phyloP scores from a whole-genome alignment of 1,140 invertebrate genomes.

The Temnothorax nylanderi region DNA sequence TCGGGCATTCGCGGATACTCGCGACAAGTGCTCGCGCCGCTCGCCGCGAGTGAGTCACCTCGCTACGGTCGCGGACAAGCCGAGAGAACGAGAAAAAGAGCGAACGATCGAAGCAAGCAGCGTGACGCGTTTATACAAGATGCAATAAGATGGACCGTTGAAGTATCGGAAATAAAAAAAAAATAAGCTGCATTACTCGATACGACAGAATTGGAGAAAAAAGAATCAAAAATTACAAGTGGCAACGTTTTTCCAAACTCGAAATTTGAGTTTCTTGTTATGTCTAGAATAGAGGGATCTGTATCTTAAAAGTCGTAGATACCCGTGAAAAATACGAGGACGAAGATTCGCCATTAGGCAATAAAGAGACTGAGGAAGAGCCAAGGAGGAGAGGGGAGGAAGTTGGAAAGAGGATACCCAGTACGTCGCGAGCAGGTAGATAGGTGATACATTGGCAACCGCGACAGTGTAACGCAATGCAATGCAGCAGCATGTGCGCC shows the following conservation, averaged over 20 bases:
- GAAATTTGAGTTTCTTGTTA: not conserved
- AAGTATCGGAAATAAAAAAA: not conserved
- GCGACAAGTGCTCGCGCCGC: conserved; percentile 70
- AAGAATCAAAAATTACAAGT: not conserved
- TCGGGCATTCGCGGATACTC: conserved; percentile 55
- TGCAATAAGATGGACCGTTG: not conserved
- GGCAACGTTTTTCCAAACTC: not conserved
- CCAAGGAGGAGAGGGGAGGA: not conserved
- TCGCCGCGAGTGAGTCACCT: conserved; percentile 68
- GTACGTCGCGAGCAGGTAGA: conserved; percentile 68
- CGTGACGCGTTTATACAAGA: not conserved
- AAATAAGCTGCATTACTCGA: not conserved
- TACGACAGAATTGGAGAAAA: not conserved
- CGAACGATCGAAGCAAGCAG: conserved; percentile 9
- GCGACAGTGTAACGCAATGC: conserved; percentile 54
- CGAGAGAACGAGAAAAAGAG: conserved; percentile 27
- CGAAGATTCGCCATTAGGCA: not conserved
- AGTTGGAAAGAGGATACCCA: conserved; percentile 47
- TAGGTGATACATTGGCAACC: conserved; percentile 68
- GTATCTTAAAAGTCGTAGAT: not conserved
- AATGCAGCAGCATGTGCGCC: conserved; percentile 62
- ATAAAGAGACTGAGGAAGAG: not conserved
- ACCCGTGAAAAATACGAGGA: not conserved
- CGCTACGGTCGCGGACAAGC: conserved; percentile 53
- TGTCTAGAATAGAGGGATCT: not conserved